These are phyloP conservation scores for Oscheius myriophilus DNA, from an alignment of 2,888 invertebrate species.

Conservation along the genomic window DNA sequence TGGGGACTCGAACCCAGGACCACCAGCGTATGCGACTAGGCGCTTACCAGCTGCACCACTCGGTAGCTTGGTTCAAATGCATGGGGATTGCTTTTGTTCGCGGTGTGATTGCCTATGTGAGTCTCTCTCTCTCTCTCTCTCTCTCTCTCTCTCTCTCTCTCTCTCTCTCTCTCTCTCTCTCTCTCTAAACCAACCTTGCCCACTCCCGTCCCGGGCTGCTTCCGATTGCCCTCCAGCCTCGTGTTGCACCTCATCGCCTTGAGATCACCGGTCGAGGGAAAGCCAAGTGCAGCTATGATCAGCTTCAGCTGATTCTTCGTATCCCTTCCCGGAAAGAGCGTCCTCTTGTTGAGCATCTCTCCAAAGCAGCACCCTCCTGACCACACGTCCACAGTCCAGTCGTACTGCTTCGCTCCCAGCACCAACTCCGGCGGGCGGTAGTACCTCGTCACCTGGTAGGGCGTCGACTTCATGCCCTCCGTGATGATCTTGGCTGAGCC, in stretches of 20 bases:
- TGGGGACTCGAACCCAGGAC: too few relatives aligned
- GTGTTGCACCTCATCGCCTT: constrained; percentile 35
- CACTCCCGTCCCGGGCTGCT: too few relatives aligned
- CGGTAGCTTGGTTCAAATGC: too few relatives aligned
- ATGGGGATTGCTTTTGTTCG: too few relatives aligned
- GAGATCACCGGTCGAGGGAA: constrained; percentile 34
- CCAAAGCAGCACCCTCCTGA: constrained; percentile 57
- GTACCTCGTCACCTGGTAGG: constrained; percentile 61
- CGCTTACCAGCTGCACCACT: too few relatives aligned
- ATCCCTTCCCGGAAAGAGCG: constrained; percentile 51
- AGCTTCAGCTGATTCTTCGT: constrained; percentile 40
- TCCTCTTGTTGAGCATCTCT: constrained; percentile 48
- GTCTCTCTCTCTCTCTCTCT: too few relatives aligned
- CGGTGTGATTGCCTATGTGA: too few relatives aligned
- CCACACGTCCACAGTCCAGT: constrained; percentile 56
- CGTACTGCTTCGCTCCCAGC: constrained; percentile 46
- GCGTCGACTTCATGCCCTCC: constrained; percentile 39
- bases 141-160: too few relatives aligned
- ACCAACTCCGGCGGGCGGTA: constrained; percentile 63
- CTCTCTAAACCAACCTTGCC: too few relatives aligned
- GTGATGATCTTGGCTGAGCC: constrained; percentile 58
- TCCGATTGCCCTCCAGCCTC: constrained; percentile 1
- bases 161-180: too few relatives aligned
- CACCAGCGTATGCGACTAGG: too few relatives aligned
- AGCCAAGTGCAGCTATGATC: constrained; percentile 38